Evolutionary conservation across 2,888 invertebrate genomes (phyloP).

Genomic region (Pseudococcus longispinus): DNA sequence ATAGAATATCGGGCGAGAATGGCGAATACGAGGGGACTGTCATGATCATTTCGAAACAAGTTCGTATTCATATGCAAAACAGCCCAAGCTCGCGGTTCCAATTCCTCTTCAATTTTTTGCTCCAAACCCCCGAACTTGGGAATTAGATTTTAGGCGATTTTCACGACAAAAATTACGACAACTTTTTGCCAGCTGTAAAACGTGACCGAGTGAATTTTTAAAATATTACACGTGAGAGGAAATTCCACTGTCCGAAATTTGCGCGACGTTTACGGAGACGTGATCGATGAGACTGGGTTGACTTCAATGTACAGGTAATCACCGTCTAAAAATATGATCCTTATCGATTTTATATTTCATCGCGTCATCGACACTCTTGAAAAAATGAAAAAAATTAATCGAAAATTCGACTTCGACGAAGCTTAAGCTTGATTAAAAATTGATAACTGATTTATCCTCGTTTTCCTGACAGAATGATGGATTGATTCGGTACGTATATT

Average conservation of each 20-base stretch:
- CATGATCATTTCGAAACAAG: slow-evolving; percentile 46
- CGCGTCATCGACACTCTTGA: not conserved
- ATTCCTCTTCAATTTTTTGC: not conserved
- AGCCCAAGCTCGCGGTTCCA: slow-evolving; percentile 28
- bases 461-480: slow-evolving; percentile 15
- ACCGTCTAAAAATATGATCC: not conserved
- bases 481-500: too few relatives aligned
- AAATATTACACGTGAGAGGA: not conserved
- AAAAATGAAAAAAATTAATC: not conserved
- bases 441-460: slow-evolving; percentile 1
- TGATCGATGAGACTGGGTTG: not conserved
- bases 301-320: not conserved
- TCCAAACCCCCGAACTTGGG: not conserved
- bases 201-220: not conserved
- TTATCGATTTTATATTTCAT: slow-evolving; percentile 13
- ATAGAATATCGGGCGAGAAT: slow-evolving; percentile 17
- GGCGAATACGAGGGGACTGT: slow-evolving; percentile 36
- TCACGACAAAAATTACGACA: not conserved
- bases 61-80: slow-evolving; percentile 49
- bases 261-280: not conserved
- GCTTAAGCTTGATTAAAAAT: slow-evolving; percentile 23
- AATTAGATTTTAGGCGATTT: not conserved
- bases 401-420: not conserved
- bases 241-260: not conserved
- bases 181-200: not conserved